phyloP scores from a whole-genome alignment of 2,113 vertebrate species.

The Craseonycteris thonglongyai region DNA sequence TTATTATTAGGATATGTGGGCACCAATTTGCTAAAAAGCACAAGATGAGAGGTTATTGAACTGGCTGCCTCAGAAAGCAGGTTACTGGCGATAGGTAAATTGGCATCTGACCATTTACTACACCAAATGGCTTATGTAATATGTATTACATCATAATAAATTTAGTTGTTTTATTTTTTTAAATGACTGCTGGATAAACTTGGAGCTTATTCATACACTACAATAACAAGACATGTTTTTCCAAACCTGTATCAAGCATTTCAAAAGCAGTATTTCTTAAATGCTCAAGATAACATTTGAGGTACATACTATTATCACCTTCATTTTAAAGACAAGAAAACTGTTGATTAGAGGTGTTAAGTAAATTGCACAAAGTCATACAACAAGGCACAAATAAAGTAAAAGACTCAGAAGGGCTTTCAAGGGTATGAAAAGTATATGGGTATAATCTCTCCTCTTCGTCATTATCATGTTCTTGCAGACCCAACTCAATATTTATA shows the following conservation, averaged over 20 bases:
- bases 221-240: neutral
- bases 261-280: slow-evolving; percentile 31
- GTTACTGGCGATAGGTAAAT: neutral
- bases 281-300: slow-evolving; percentile 22
- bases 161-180: no score
- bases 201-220: neutral
- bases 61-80: neutral
- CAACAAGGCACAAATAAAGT: neutral
- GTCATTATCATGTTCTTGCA: neutral
- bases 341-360: neutral
- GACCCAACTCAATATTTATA: neutral
- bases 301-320: slow-evolving; percentile 23
- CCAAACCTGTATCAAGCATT: neutral
- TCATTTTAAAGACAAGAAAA: slow-evolving; percentile 34
- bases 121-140: neutral
- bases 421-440: neutral
- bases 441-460: neutral
- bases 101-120: neutral
- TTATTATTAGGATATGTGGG: neutral
- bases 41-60: neutral
- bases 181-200: slow-evolving; percentile 14
- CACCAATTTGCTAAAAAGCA: neutral
- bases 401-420: neutral
- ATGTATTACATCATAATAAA: neutral
- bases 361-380: neutral